Conservation (phyloP, 2,797 vertebrate genomes). For the Simalia tracyae region DNA sequence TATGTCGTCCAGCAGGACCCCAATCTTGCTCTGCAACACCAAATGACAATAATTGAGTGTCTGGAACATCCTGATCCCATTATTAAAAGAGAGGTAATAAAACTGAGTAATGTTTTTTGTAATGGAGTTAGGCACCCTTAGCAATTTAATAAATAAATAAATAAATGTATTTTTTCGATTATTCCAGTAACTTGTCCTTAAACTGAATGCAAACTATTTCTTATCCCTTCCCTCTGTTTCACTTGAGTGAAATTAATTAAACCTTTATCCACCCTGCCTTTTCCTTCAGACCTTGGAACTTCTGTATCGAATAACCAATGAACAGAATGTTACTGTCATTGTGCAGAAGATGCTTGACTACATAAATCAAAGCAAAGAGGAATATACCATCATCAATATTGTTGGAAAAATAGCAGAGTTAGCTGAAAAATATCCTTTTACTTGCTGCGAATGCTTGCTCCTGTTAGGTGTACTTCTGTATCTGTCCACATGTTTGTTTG, state of each 20-base stretch:
- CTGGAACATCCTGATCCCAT: slow-evolving; percentile 93
- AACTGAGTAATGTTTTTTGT: background rate
- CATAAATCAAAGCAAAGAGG: slow-evolving; percentile 83
- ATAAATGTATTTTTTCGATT: background rate
- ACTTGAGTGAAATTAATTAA: background rate
- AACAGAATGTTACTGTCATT: slow-evolving; percentile 90
- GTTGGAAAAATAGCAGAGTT: slow-evolving; percentile 93
- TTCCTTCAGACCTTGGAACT: slow-evolving; percentile 88
- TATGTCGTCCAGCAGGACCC: slow-evolving; percentile 95
- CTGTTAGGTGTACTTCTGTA: background rate
- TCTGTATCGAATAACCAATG: slow-evolving; percentile 94
- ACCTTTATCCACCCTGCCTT: background rate
- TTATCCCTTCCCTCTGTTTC: background rate
- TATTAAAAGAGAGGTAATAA: slow-evolving; percentile 91
- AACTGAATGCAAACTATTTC: background rate
- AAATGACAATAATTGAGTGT: slow-evolving; percentile 98
- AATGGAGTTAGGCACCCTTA: background rate
- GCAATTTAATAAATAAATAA: background rate
- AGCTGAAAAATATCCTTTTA: slow-evolving; percentile 96
- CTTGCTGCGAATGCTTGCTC: background rate
- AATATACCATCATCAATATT: slow-evolving; percentile 85
- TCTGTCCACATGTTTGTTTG: background rate
- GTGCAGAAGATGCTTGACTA: slow-evolving; percentile 96
- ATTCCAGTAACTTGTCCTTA: background rate
- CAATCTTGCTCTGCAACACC: slow-evolving; percentile 92